phyloP scores from a whole-genome alignment of 2,888 invertebrate genomes.

The Bimastos eiseni region DNA sequence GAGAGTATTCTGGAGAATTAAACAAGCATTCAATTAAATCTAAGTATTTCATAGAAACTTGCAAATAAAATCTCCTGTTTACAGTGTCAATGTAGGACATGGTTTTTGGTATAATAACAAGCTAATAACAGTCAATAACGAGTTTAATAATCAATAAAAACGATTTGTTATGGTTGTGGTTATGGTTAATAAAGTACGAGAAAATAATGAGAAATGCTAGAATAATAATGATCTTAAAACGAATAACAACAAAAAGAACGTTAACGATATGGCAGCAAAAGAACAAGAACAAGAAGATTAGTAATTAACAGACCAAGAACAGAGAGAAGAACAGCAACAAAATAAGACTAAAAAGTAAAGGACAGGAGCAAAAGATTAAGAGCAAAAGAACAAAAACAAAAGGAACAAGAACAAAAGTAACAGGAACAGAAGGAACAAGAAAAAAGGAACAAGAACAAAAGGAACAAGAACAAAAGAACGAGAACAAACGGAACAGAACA shows the following conservation, averaged over 20 bases:
- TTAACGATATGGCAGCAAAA: too few relatives aligned
- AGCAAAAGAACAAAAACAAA: too few relatives aligned
- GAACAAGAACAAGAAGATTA: background rate
- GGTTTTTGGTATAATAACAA: too few relatives aligned
- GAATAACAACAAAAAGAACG: background rate
- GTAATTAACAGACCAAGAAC: too few relatives aligned
- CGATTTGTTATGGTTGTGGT: too few relatives aligned
- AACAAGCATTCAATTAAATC: background rate
- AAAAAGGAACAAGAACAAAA: background rate
- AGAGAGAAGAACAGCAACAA: too few relatives aligned
- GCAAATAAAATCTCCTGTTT: background rate
- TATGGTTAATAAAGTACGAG: background rate
- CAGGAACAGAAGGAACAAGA: background rate
- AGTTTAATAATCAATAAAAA: too few relatives aligned
- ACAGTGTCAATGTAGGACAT: background rate
- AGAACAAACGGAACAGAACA: background rate
- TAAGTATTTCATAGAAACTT: background rate
- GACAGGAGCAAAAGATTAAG: too few relatives aligned
- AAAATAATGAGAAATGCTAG: background rate
- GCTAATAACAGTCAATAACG: too few relatives aligned
- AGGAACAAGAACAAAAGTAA: too few relatives aligned
- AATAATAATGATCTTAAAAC: background rate
- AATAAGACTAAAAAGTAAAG: too few relatives aligned
- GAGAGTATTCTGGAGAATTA: background rate
- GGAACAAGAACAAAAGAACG: background rate